Conservation (phyloP, 2,113 vertebrate genomes). For the Crocuta crocuta region DNA sequence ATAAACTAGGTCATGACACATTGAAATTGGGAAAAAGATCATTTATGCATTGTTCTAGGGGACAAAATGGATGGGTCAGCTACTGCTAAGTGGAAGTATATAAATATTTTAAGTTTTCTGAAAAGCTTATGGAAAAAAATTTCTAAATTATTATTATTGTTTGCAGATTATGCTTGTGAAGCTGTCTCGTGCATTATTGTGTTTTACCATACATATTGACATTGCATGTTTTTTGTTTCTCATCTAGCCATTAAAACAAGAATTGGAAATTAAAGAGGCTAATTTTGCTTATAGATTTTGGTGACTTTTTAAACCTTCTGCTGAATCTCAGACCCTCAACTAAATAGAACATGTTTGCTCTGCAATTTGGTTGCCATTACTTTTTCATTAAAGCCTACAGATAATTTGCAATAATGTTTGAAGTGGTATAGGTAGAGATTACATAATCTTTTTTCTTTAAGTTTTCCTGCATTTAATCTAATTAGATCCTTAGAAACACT, state of each 20-base stretch:
- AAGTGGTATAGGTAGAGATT: background rate
- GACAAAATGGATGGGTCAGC: background rate
- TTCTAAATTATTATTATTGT: background rate
- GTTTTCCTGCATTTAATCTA: slow-evolving; percentile 4
- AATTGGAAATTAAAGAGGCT: slow-evolving; percentile 5
- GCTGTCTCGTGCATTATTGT: background rate
- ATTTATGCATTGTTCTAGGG: background rate
- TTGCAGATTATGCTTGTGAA: background rate
- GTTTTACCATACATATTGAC: background rate
- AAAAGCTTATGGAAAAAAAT: background rate
- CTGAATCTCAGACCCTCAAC: background rate
- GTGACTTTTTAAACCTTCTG: background rate
- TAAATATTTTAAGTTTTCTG: slow-evolving; percentile 45
- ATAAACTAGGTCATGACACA: slow-evolving; percentile 58
- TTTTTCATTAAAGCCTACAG: slow-evolving; percentile 5
- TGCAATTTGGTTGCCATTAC: background rate
- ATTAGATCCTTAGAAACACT: background rate
- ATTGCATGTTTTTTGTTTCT: background rate
- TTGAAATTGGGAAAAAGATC: slow-evolving; percentile 45
- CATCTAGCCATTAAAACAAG: slow-evolving; percentile 1
- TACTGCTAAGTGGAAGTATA: background rate
- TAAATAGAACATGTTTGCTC: background rate
- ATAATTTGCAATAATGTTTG: slow-evolving; percentile 1
- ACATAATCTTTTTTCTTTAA: background rate
- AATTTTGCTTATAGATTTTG: slow-evolving; percentile 4